A percentile compares a stretch with the other conserved stretches of the same genome.
phyloP scores from a whole-genome alignment of 2,113 vertebrate genomes.

The Engraulis encrasicolus region DNA sequence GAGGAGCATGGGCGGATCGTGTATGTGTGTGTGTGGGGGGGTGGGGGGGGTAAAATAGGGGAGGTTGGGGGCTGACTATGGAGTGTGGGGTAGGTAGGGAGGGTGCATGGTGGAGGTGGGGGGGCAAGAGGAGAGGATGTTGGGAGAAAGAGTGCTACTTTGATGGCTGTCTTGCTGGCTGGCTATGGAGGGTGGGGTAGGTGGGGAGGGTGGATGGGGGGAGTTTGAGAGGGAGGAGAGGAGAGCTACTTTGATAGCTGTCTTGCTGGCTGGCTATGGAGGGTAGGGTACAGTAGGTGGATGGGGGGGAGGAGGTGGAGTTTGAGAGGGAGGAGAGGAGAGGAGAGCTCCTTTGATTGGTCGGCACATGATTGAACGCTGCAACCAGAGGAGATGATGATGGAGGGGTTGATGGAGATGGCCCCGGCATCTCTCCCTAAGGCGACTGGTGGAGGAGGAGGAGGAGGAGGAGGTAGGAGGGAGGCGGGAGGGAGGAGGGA shows the following conservation, averaged over 20 bases:
- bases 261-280: too few relatives aligned
- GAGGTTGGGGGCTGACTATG: too few relatives aligned
- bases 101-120: background rate
- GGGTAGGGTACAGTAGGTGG: too few relatives aligned
- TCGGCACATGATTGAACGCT: background rate
- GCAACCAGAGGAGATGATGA: background rate
- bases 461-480: background rate
- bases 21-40: background rate
- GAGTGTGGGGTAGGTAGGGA: background rate
- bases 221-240: too few relatives aligned
- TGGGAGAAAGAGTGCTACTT: too few relatives aligned
- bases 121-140: too few relatives aligned
- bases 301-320: background rate
- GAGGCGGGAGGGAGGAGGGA: background rate
- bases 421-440: background rate
- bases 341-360: too few relatives aligned
- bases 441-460: background rate
- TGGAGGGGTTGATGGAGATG: conserved; percentile 2
- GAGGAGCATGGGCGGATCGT: too few relatives aligned
- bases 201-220: too few relatives aligned
- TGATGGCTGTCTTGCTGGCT: too few relatives aligned
- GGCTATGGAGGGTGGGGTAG: too few relatives aligned
- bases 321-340: background rate
- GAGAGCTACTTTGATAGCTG: too few relatives aligned
- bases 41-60: background rate